Conservation (phyloP, 1,140 invertebrate species). For the Platyscapa corneri region DNA sequence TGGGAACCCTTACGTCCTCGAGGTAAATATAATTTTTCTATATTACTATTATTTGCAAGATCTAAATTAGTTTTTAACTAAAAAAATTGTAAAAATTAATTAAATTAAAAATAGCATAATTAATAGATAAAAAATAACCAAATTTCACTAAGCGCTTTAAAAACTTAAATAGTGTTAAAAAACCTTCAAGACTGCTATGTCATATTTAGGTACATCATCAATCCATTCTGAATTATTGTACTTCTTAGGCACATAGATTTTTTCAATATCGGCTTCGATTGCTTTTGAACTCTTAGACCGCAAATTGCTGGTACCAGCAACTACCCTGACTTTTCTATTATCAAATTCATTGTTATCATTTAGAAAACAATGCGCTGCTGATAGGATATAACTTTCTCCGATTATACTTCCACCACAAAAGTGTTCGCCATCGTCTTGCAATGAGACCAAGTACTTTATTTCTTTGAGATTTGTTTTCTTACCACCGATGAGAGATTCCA, state of each 20-base stretch:
- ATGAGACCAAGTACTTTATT: conserved; percentile 35
- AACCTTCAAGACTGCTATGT: conserved; percentile 46
- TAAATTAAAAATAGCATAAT: too few relatives aligned
- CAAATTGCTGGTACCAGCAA: conserved; percentile 30
- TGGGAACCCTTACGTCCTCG: not conserved
- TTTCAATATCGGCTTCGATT: not conserved
- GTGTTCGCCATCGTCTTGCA: conserved; percentile 22
- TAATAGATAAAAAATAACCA: too few relatives aligned
- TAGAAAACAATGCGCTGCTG: conserved; percentile 72
- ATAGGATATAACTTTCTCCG: conserved; percentile 66
- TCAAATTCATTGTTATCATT: conserved; percentile 22
- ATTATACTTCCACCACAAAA: conserved; percentile 71
- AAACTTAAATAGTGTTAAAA: not conserved
- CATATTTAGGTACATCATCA: not conserved
- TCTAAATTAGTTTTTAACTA: conserved; percentile 34
- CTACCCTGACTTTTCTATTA: not conserved
- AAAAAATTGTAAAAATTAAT: too few relatives aligned
- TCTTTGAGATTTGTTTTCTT: not conserved
- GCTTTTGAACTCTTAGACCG: not conserved
- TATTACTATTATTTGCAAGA: not conserved
- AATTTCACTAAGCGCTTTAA: too few relatives aligned
- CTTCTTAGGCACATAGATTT: conserved; percentile 14
- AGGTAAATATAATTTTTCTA: conserved; percentile 21
- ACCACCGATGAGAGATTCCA: conserved; percentile 23
- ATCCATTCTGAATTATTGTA: conserved; percentile 35